Percentiles rank a stretch among this genome's conserved stretches.
These are phyloP conservation scores for Amniataba percoides DNA, from an alignment of 2,797 vertebrate species.

Conservation along the genomic window DNA sequence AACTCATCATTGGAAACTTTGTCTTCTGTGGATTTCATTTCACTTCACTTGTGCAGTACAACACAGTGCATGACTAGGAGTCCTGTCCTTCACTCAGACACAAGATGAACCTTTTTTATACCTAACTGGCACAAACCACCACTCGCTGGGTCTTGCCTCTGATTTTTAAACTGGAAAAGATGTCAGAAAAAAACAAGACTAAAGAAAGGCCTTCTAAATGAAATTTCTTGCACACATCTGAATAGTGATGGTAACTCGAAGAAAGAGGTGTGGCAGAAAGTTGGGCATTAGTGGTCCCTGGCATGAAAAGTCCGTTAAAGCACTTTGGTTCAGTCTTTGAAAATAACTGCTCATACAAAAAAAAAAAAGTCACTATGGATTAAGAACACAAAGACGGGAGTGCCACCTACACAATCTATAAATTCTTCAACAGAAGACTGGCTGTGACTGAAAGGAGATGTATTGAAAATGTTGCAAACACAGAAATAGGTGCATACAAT, in stretches of 20 bases:
- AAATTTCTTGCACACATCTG: background rate
- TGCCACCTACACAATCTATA: background rate
- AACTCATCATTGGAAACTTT: slow-evolving; percentile 19
- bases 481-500: slow-evolving; percentile 12
- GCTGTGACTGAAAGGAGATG: background rate
- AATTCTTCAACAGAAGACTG: background rate
- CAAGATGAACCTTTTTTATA: background rate
- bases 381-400: background rate
- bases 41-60: too few species aligned
- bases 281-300: background rate
- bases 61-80: too few species aligned
- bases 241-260: background rate
- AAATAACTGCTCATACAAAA: background rate
- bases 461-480: slow-evolving; percentile 8
- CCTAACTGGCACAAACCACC: slow-evolving; percentile 13
- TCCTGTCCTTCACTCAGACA: background rate
- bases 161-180: slow-evolving; percentile 32
- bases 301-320: background rate
- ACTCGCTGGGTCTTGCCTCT: slow-evolving; percentile 7
- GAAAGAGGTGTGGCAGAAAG: background rate
- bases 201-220: slow-evolving; percentile 3
- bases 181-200: slow-evolving; percentile 4
- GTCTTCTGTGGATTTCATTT: background rate
- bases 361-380: background rate
- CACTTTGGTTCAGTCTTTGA: background rate